Percentiles rank a stretch among this genome's conserved stretches.
These are phyloP conservation scores for Eulemur rufifrons DNA, from an alignment of 2,113 vertebrate species.

Conservation along the genomic window DNA sequence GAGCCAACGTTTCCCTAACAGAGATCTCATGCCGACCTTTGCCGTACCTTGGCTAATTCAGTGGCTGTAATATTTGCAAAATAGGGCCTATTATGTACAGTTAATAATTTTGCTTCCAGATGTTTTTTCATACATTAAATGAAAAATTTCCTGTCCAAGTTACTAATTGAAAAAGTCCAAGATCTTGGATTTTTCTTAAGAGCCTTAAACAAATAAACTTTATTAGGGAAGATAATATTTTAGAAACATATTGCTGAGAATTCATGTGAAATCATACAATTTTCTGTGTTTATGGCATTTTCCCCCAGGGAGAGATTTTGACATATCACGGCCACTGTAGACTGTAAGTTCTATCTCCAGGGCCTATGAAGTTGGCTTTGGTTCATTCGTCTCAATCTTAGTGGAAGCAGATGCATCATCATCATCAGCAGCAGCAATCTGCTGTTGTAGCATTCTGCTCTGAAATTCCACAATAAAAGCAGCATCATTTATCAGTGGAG, in stretches of 20 bases:
- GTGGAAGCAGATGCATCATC: constrained; percentile 66
- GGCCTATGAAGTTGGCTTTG: constrained; percentile 76
- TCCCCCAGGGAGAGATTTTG: background rate
- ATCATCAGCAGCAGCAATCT: background rate
- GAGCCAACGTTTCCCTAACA: background rate
- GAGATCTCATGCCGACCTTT: background rate
- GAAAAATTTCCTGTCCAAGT: background rate
- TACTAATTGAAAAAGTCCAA: background rate
- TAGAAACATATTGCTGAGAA: background rate
- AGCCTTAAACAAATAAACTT: background rate
- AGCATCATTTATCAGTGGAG: background rate
- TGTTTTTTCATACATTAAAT: background rate
- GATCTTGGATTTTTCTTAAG: constrained; percentile 1
- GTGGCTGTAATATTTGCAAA: background rate
- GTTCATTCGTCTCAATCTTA: constrained; percentile 61
- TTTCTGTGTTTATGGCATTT: background rate
- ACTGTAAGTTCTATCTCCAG: constrained; percentile 74
- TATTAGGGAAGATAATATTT: background rate
- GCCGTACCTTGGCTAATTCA: background rate
- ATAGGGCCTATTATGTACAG: background rate
- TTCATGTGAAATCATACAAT: background rate
- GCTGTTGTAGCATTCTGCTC: constrained; percentile 62
- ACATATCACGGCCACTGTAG: constrained; percentile 68
- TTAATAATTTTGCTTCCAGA: background rate
- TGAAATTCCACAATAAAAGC: constrained; percentile 41